Percentiles rank a stretch among this genome's conserved stretches.
Evolutionary conservation across 1,140 invertebrate genomes (phyloP).

Genomic region (Bombus fervidus): DNA sequence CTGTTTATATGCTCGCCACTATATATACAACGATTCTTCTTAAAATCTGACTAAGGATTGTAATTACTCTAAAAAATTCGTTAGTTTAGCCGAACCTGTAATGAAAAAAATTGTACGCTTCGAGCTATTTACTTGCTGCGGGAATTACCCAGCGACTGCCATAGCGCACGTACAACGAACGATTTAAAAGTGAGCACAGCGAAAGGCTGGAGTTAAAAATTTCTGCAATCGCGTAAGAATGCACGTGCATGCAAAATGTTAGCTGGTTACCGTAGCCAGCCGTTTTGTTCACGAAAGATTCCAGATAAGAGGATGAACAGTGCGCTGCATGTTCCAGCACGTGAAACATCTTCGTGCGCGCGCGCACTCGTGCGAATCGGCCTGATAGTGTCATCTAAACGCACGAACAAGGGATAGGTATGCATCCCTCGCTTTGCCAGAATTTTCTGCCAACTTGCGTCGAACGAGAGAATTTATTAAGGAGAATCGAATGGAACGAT

Average conservation of each 20-base stretch:
- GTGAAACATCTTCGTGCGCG: conserved; percentile 10
- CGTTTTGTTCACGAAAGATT: conserved; percentile 37
- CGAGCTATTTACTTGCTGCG: no score
- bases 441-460: conserved; percentile 1
- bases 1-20: no score
- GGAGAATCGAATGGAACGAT: background rate
- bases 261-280: background rate
- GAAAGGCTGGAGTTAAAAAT: background rate
- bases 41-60: no score
- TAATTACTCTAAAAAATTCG: no score
- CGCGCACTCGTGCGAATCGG: conserved; percentile 55
- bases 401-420: conserved; percentile 38
- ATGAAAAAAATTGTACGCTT: no score
- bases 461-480: background rate
- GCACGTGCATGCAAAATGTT: background rate
- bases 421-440: background rate
- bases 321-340: conserved; percentile 23
- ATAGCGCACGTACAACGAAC: no score
- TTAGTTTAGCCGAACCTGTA: no score
- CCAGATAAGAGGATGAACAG: conserved; percentile 26
- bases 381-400: conserved; percentile 34
- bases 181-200: background rate
- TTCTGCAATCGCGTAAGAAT: background rate
- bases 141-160: no score
- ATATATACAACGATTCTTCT: no score